phyloP scores from a whole-genome alignment of 2,888 invertebrate species.

The Hecatera dysodea region DNA sequence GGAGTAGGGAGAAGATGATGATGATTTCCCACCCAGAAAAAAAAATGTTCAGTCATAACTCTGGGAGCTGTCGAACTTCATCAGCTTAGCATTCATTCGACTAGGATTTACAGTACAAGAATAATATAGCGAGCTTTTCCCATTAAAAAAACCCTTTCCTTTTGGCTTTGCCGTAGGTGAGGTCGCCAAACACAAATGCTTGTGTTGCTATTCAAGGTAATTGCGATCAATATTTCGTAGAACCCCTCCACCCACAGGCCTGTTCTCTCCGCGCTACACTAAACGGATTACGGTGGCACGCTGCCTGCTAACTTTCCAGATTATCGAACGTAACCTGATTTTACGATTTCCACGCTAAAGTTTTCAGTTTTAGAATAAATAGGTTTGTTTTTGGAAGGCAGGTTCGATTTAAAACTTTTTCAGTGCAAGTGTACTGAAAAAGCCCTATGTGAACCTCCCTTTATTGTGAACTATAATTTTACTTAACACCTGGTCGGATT shows the following conservation, averaged over 20 bases:
- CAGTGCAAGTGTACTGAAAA: no score
- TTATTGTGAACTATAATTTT: no score
- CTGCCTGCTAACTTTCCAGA: constrained; percentile 32
- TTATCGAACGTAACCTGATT: constrained; percentile 47
- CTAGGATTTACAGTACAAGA: no score
- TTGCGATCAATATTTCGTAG: background rate
- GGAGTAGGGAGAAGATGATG: no score
- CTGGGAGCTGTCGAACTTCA: no score
- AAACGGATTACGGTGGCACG: constrained; percentile 34
- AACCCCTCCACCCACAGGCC: constrained; percentile 11
- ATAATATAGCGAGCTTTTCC: no score
- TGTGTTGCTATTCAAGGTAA: background rate
- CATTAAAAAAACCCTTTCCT: no score
- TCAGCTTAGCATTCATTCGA: no score
- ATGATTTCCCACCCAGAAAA: no score
- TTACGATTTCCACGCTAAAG: constrained; percentile 20
- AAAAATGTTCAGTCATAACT: no score
- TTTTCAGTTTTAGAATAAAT: constrained; percentile 26
- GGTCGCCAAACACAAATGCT: background rate
- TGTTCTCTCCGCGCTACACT: constrained; percentile 7
- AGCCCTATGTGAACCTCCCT: no score
- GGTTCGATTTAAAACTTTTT: constrained; percentile 7
- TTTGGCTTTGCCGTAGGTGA: background rate
- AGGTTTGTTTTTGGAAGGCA: constrained; percentile 6
- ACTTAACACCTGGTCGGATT: no score